phyloP scores from a whole-genome alignment of 2,888 invertebrate genomes.

The Apodemia duryi region DNA sequence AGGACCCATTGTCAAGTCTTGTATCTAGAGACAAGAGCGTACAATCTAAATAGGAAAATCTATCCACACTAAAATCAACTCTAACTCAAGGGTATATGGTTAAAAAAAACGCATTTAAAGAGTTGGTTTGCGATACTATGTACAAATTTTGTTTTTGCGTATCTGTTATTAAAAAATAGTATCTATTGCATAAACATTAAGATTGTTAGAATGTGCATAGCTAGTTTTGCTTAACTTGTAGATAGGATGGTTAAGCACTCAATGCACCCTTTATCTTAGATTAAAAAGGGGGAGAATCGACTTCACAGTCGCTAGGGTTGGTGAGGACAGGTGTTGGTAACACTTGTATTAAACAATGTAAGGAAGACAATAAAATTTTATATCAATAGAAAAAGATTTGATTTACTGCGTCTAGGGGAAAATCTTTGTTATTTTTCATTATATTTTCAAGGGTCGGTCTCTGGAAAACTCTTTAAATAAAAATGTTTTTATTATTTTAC shows the following conservation, averaged over 20 bases:
- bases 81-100: constrained; percentile 24
- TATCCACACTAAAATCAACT: constrained; percentile 33
- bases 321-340: constrained; percentile 41
- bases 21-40: constrained; percentile 59
- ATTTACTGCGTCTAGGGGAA: constrained; percentile 3
- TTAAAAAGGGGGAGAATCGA: constrained; percentile 62
- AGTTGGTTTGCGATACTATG: background rate
- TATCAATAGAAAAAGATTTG: constrained; percentile 15
- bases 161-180: constrained; percentile 16
- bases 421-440: too few species aligned
- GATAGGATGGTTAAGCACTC: constrained; percentile 68
- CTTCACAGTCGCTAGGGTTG: constrained; percentile 36
- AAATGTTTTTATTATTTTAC: too few species aligned
- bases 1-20: constrained; percentile 66
- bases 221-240: constrained; percentile 38
- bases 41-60: constrained; percentile 36
- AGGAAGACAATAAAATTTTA: constrained; percentile 17
- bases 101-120: constrained; percentile 11
- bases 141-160: constrained; percentile 7
- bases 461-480: too few species aligned
- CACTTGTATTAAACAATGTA: constrained; percentile 29
- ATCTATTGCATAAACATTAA: background rate
- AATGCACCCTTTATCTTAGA: constrained; percentile 76
- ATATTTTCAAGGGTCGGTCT: too few species aligned
- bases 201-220: constrained; percentile 11